Base-by-base conservation (phyloP, 2,888 invertebrate species). In the Chironomus riparius region DNA sequence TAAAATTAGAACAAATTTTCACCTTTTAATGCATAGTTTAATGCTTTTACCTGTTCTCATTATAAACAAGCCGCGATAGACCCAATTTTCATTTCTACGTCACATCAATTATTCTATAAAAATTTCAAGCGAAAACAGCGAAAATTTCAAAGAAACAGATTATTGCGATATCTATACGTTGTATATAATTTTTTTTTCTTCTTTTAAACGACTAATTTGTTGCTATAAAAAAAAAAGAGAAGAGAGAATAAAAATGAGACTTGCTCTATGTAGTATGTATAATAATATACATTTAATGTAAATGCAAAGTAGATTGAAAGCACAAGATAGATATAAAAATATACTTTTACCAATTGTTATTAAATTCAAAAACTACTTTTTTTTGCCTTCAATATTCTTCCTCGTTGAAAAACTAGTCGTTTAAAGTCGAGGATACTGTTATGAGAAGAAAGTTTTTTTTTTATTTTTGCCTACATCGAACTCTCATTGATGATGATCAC, bases 281-380 rank as follows among this genome's bases (percentile, higher is more conserved):
- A 24, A 65, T 24, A 65, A 24, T 24, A 24, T 65, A 65, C 24
- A 65, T 65, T 65, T 24, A 65, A 65, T 65, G 65, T 65, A 65
- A 65, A 65, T 65, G 65, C 65, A 65, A 24, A 65, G 21, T 15
- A 56, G 56, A 56, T 65, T 65, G 13, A 13, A 65, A 24, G 18
- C 65, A 13, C 21, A 21, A 65, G 65, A 65, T 65, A 65, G 18
- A 21, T 65, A 13, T 24, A 21, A 13, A 24, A 24, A 65, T 56
- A 56, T 65, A 21, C 65, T 65, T 65, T 65, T 65, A 65, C 65
- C 65, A 65, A 65, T 65, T 65, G 65, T 65, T 65, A 24, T 65
- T 56, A 56, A 18, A 56, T 56, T 18, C 56, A 15, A 56, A 38
- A 56, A 56, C 56, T 56, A 18, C 56, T 56, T 56, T 56, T 38